phyloP scores from a whole-genome alignment of 2,888 invertebrate genomes.

The Chirona hameri region DNA sequence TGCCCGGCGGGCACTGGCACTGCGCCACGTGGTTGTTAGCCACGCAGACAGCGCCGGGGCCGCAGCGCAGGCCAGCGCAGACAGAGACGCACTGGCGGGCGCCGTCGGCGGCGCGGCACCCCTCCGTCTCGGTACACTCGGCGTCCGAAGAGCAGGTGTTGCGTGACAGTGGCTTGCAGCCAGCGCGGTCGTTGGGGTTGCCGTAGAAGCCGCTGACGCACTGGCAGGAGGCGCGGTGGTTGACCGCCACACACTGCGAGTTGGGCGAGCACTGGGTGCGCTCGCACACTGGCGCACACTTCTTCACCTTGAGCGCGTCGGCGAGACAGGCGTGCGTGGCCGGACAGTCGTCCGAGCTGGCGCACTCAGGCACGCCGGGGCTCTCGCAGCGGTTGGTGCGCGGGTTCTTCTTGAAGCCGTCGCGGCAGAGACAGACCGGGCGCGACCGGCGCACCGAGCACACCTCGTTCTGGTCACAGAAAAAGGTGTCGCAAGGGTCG shows the following conservation, averaged over 20 bases:
- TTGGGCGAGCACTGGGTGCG: conserved; percentile 80
- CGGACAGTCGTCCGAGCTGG: conserved; percentile 65
- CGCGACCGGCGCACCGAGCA: conserved; percentile 67
- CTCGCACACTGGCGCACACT: conserved; percentile 72
- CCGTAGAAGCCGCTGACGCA: conserved; percentile 79
- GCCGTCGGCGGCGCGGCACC: conserved; percentile 62
- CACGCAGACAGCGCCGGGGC: conserved; percentile 80
- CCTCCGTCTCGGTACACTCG: conserved; percentile 77
- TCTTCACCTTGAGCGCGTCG: conserved; percentile 79
- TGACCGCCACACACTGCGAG: conserved; percentile 63
- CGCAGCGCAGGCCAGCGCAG: conserved; percentile 72
- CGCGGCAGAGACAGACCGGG: conserved; percentile 74
- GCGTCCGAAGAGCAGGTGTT: conserved; percentile 74
- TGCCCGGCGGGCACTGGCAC: conserved; percentile 84
- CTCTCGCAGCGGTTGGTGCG: conserved; percentile 76
- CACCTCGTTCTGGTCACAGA: conserved; percentile 76
- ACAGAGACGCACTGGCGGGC: conserved; percentile 68
- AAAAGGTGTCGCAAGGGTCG: conserved; percentile 72
- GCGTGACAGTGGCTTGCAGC: conserved; percentile 69
- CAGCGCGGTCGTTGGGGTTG: conserved; percentile 83
- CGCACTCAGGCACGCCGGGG: conserved; percentile 79
- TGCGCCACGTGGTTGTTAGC: conserved; percentile 85
- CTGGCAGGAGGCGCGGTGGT: conserved; percentile 61
- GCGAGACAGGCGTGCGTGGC: conserved; percentile 67
- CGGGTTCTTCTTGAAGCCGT: conserved; percentile 78